Evolutionary conservation across 2,113 vertebrate genomes (phyloP), one percentile per base, ranked within the genome.

Genomic region (Myrmecobius fasciatus): DNA sequence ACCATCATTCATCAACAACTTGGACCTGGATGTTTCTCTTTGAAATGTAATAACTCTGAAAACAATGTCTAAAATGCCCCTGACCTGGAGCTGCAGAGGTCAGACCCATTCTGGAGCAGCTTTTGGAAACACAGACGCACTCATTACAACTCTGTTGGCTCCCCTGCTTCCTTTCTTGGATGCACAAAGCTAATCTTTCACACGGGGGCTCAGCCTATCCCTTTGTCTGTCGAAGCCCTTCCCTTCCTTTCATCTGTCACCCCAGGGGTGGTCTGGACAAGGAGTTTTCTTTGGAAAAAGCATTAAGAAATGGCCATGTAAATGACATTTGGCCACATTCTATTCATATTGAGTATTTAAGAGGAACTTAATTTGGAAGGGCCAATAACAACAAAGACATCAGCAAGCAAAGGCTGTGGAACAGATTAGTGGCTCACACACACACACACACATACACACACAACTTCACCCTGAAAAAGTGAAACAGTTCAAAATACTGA

Each of bases 171-270:
- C 60, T 75, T 75, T 83, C 67, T 83, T 83, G 67, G 67, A 83
- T 83, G 67, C n/a, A 43, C 67, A 83, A 83, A 83, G 67, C 67
- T 24, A 43, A 83, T 83, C 67, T 43, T 83, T 83, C 67, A 83
- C n/a, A 8, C 6, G 31, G 67, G 67, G 67, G 43, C 67, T 83
- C 17, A 2, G 67, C 67, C n/a, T 83, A 83, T 43, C n/a, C 67
- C 67, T 83, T 83, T 83, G 67, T 83, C 67, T 83, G n/a, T 43
- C 5, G 6, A 43, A 22, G n/a, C 67, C 67, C 67, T 83, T 43
- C 67, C 67, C 67, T 83, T 83, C 67, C 67, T 83, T 83, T 83
- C 67, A 83, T 83, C 67, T 83, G 67, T 83, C 67, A 83, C 67
- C 67, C 67, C 67, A 83, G 67, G 67, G 67, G 67, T 83, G 67